Evolutionary conservation across 1,140 invertebrate genomes (phyloP).

Genomic region (Schlechtendalia chinensis): DNA sequence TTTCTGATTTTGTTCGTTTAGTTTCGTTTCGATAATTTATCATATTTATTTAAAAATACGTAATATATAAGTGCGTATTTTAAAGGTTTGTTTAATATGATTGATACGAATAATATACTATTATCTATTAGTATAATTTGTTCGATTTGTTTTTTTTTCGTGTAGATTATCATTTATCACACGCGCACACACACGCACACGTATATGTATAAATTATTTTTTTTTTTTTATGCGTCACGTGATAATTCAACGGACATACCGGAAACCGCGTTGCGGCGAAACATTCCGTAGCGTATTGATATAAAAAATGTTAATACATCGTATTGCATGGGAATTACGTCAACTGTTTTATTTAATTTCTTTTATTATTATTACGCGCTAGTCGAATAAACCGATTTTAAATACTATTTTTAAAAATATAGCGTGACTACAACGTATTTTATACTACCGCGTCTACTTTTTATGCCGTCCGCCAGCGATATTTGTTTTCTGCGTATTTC

Average conservation of each 20-base stretch:
- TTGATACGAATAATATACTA: not conserved
- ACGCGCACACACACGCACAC: too few relatives aligned
- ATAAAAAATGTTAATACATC: too few relatives aligned
- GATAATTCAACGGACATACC: not conserved
- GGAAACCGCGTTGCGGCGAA: not conserved
- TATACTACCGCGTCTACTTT: not conserved
- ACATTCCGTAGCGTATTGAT: not conserved
- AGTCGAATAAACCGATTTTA: not conserved
- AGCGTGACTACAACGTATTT: not conserved
- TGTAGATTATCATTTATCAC: not conserved
- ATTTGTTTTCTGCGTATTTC: not conserved
- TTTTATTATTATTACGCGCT: not conserved
- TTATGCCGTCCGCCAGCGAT: not conserved
- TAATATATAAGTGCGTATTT: not conserved
- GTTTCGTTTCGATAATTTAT: too few relatives aligned
- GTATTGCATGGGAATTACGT: conserved; percentile 4
- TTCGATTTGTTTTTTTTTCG: too few relatives aligned
- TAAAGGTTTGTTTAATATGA: not conserved
- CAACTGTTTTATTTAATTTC: not conserved
- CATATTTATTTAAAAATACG: not conserved
- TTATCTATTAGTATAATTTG: too few relatives aligned
- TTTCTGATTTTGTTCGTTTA: not conserved
- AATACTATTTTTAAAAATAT: too few relatives aligned
- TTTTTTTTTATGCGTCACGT: too few relatives aligned
- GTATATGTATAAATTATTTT: too few relatives aligned